phyloP scores from a whole-genome alignment of 2,888 invertebrate genomes.

The Diarsia rubi region DNA sequence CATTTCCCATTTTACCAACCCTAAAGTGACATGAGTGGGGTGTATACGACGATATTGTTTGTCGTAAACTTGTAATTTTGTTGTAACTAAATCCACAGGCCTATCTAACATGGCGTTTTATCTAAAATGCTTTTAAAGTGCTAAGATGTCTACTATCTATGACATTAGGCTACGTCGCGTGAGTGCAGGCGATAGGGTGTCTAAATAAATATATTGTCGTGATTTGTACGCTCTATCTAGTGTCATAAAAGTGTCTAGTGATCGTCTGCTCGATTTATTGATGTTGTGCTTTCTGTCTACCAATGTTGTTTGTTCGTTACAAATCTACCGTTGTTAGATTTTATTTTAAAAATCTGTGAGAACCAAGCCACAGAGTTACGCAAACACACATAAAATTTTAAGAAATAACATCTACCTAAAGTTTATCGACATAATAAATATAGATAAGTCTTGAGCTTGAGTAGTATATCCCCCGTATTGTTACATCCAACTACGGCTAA shows the following conservation, averaged over 20 bases:
- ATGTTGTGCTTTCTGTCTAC: slow-evolving; percentile 71
- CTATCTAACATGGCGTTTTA: slow-evolving; percentile 81
- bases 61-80: slow-evolving; percentile 88
- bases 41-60: slow-evolving; percentile 81
- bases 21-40: slow-evolving; percentile 73
- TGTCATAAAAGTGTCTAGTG: slow-evolving; percentile 84
- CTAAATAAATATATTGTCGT: slow-evolving; percentile 81
- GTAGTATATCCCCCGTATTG: slow-evolving; percentile 34
- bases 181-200: slow-evolving; percentile 70
- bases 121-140: slow-evolving; percentile 87
- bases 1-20: slow-evolving; percentile 56
- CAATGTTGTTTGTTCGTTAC: slow-evolving; percentile 34
- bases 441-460: slow-evolving; percentile 29
- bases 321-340: not conserved
- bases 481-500: slow-evolving; percentile 36
- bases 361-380: not conserved
- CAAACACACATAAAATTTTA: slow-evolving; percentile 23
- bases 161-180: slow-evolving; percentile 68
- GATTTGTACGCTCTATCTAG: slow-evolving; percentile 81
- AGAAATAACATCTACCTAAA: slow-evolving; percentile 20
- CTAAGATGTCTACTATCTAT: slow-evolving; percentile 79
- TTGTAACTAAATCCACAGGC: slow-evolving; percentile 84
- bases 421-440: slow-evolving; percentile 39
- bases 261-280: slow-evolving; percentile 82
- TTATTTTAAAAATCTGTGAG: not conserved